Conservation (phyloP, 1,140 invertebrate species). For the Tribolium castaneum region DNA sequence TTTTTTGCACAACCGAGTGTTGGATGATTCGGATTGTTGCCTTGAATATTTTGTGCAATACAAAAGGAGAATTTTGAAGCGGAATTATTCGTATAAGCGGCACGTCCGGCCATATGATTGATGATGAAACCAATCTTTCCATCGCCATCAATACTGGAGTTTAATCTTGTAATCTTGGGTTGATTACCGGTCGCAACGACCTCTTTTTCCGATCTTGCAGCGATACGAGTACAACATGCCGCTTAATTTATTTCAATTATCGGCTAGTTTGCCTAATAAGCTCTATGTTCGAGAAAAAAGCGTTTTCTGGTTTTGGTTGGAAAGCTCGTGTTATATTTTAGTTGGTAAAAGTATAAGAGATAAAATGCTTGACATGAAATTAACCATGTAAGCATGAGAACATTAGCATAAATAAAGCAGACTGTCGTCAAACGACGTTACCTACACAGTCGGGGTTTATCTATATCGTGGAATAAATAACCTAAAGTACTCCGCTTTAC, state of each 20-base stretch:
- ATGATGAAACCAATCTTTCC: constrained; percentile 32
- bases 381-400: constrained; percentile 41
- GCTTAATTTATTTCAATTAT: constrained; percentile 34
- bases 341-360: constrained; percentile 25
- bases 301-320: background rate
- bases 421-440: constrained; percentile 41
- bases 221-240: constrained; percentile 2
- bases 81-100: background rate
- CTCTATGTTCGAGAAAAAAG: background rate
- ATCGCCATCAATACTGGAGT: constrained; percentile 23
- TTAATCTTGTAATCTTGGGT: constrained; percentile 26
- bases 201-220: background rate
- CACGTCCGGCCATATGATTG: constrained; percentile 17
- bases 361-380: constrained; percentile 43
- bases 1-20: too few relatives aligned
- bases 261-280: constrained; percentile 1
- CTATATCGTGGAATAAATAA: constrained; percentile 41
- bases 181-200: constrained; percentile 21
- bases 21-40: too few relatives aligned
- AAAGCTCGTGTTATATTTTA: background rate
- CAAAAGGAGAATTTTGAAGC: too few relatives aligned
- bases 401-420: constrained; percentile 44
- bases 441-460: constrained; percentile 42
- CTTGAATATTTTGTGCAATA: too few relatives aligned
- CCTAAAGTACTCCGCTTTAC: background rate